Evolutionary conservation across 2,797 vertebrate genomes (phyloP), one percentile per base, ranked within the genome.

Genomic region (Tolypeutes matacus): DNA sequence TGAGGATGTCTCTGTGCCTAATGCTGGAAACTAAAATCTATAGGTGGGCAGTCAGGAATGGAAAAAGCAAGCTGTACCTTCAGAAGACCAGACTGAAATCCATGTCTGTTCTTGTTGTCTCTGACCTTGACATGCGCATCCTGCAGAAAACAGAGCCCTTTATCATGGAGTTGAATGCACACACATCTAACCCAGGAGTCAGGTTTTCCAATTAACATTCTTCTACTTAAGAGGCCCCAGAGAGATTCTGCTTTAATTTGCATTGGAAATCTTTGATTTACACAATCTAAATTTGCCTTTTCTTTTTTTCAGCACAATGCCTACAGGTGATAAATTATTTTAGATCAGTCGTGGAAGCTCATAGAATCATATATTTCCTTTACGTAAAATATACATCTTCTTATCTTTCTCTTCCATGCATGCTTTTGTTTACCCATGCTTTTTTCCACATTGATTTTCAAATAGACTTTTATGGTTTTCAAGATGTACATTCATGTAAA

Each of bases 261-360:
- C 25, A 42, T 29, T 94, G 13, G 56, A 76, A 34, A 86, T 64
- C 8, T 94, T 91, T 94, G 49, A 56, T 23, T 89, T 75, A 31
- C 2, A 95, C 56, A 56, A 67, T 53, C 1, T 78, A 89, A 86
- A 58, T 46, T 78, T 72, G 8, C 5, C 15, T 21, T 89, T 78
- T 86, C 4, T 60, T 93, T 60, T 14, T 36, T 77, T 46, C 31
- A 80, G 23, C 13, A 1, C 11, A 0, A 31, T 65, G 25, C 7
- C 1, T 93, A 5, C 4, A 76, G 13, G 3, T 81, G 25, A n/a
- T 29, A 69, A 92, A 4, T 75, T 85, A 7, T 91, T 64, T 89
- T 53, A 72, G 11, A 10, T 29, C 9, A 76, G 8, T 42, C 11
- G 25, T 5, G 12, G 4, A 3, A 29, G 21, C 3, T 67, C 8